Evolutionary conservation across 2,888 invertebrate species (phyloP), one percentile per base, ranked within the genome.

Genomic region (Baronia brevicornis): DNA sequence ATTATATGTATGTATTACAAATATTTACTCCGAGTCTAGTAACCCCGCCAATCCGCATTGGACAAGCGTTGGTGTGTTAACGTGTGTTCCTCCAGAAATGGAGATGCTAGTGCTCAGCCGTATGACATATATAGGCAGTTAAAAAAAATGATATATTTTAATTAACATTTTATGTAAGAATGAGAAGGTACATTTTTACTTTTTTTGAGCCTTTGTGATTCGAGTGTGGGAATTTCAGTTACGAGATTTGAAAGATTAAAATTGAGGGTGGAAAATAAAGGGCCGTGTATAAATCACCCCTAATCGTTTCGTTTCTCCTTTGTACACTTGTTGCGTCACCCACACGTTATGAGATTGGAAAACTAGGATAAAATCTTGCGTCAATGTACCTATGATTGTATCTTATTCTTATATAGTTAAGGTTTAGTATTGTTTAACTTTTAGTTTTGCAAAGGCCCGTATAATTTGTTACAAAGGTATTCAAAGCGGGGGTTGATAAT

Each of bases 141-240:
- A n/a, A n/a, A n/a, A n/a, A n/a, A n/a, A n/a, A n/a, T n/a, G n/a
- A n/a, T n/a, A n/a, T n/a, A n/a, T n/a, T n/a, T n/a, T n/a, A n/a
- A n/a, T n/a, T n/a, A n/a, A n/a, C n/a, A n/a, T n/a, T n/a, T n/a
- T n/a, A n/a, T n/a, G n/a, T n/a, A n/a, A n/a, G n/a, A n/a, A n/a
- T n/a, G n/a, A n/a, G n/a, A n/a, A n/a, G n/a, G n/a, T n/a, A n/a
- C n/a, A n/a, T n/a, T n/a, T n/a, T n/a, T n/a, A n/a, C n/a, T n/a
- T n/a, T n/a, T n/a, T n/a, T n/a, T n/a, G n/a, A n/a, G n/a, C 48
- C 46, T 41, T 56, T 55, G 48, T 47, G 36, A 35, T 36, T 45
- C 23, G 46, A 69, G 68, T 78, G 78, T 84, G 82, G 77, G 82
- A 84, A 82, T 77, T 75, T 82, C 79, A 69, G 79, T 84, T 82